phyloP scores from a whole-genome alignment of 2,797 vertebrate species.

The Pseudochirops corinnae region DNA sequence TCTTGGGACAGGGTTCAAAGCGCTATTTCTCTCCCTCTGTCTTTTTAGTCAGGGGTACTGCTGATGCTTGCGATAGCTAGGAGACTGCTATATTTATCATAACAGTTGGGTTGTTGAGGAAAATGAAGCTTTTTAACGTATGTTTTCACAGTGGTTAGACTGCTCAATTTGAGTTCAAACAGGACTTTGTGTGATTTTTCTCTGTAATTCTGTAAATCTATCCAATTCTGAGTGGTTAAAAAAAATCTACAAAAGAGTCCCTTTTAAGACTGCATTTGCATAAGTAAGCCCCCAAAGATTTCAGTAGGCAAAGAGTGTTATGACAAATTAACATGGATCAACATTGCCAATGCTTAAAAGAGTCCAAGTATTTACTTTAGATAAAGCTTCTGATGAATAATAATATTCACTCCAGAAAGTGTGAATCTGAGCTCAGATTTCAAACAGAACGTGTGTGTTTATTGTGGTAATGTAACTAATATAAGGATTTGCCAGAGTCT shows the following conservation, averaged over 20 bases:
- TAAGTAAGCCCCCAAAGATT: constrained; percentile 33
- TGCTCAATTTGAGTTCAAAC: constrained; percentile 38
- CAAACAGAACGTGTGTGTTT: neutral
- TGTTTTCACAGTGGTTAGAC: constrained; percentile 4
- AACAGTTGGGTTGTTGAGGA: constrained; percentile 9
- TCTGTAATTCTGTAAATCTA: neutral
- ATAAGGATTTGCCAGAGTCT: neutral
- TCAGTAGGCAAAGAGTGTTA: constrained; percentile 18
- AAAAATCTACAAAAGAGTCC: neutral
- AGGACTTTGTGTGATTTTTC: neutral
- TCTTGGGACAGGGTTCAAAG: constrained; percentile 4
- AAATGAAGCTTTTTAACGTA: neutral
- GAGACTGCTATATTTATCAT: neutral
- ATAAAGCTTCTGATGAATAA: neutral
- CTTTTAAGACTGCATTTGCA: constrained; percentile 23
- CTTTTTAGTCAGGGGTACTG: neutral
- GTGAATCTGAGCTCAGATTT: neutral
- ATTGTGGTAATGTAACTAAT: too few species aligned
- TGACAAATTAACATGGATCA: constrained; percentile 23
- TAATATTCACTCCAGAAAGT: neutral
- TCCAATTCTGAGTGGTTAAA: neutral
- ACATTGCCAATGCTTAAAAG: constrained; percentile 49
- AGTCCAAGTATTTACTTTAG: constrained; percentile 50
- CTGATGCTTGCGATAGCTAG: neutral
- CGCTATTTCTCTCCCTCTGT: neutral